Evolutionary conservation across 64 coral and sea anemone species (phyloP).

Genomic region (Porites lutea): DNA sequence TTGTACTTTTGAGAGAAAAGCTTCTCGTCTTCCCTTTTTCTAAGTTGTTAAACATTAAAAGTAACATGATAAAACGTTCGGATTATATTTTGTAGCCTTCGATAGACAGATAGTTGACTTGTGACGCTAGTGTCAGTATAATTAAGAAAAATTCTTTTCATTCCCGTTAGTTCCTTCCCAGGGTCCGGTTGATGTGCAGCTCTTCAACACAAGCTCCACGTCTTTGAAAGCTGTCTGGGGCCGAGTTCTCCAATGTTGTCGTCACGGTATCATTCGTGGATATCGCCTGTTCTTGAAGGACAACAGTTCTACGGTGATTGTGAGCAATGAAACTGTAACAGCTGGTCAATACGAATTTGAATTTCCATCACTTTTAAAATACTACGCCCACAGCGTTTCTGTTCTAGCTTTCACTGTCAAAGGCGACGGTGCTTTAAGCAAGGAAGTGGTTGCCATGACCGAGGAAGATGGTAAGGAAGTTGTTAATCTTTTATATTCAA

Average conservation of each 20-base stretch:
- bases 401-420: constrained; percentile 68
- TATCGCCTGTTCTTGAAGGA: constrained; percentile 51
- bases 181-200: constrained; percentile 37
- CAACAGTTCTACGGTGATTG: background rate
- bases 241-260: constrained; percentile 34
- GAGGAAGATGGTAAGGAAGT: constrained; percentile 67
- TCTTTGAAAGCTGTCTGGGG: constrained; percentile 60
- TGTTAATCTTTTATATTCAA: too few relatives aligned
- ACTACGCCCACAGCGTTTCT: constrained; percentile 38
- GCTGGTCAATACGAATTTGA: background rate
- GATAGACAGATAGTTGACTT: too few relatives aligned
- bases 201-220: constrained; percentile 62
- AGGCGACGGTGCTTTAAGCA: constrained; percentile 37
- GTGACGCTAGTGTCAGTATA: too few relatives aligned
- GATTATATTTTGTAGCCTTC: too few relatives aligned
- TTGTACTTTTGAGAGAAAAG: too few relatives aligned
- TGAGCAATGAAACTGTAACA: background rate
- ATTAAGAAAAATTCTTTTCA: too few relatives aligned
- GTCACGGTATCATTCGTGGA: constrained; percentile 57
- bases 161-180: constrained; percentile 47
- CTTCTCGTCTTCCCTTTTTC: too few relatives aligned
- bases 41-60: too few relatives aligned
- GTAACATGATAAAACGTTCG: too few relatives aligned
- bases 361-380: constrained; percentile 47
- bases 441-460: constrained; percentile 35